Conservation (phyloP, 2,113 vertebrate genomes). For the Cricetomys ansorgei region DNA sequence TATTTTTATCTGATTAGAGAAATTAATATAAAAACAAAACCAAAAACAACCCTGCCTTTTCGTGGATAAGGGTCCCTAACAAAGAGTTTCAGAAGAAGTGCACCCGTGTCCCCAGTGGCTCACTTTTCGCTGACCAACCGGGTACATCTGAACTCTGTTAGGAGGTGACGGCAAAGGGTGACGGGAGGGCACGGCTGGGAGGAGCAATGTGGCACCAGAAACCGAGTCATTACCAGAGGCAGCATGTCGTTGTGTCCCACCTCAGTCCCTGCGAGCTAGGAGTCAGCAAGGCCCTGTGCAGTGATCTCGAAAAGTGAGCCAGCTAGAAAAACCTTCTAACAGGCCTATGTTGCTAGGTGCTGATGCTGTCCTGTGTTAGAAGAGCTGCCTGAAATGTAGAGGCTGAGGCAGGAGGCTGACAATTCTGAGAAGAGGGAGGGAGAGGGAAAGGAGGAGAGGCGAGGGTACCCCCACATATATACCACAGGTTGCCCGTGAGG, state of each 20-base stretch:
- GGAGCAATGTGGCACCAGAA: not conserved
- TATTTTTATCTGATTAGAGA: constrained; percentile 41
- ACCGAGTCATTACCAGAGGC: not conserved
- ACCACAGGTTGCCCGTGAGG: not conserved
- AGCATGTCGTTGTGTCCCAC: not conserved
- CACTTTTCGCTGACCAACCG: not conserved
- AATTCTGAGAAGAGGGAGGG: not conserved
- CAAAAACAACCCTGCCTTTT: not conserved
- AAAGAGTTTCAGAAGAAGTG: not conserved
- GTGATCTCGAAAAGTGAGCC: not conserved
- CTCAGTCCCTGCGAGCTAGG: not conserved
- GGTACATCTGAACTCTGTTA: not conserved
- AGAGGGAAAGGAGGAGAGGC: not conserved
- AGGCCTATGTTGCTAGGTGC: not conserved
- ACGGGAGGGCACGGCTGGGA: not conserved
- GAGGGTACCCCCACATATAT: not conserved
- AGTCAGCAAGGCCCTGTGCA: not conserved
- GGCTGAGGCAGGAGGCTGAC: not conserved
- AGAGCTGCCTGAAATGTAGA: not conserved
- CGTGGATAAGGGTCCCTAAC: not conserved
- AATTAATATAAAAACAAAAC: not conserved
- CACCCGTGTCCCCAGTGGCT: not conserved
- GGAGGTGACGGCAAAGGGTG: not conserved
- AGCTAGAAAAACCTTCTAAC: not conserved
- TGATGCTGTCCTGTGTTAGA: not conserved